Percentiles rank a stretch among this genome's conserved stretches.
Evolutionary conservation across 2,797 vertebrate species (phyloP).

Genomic region (Micromesistius poutassou): DNA sequence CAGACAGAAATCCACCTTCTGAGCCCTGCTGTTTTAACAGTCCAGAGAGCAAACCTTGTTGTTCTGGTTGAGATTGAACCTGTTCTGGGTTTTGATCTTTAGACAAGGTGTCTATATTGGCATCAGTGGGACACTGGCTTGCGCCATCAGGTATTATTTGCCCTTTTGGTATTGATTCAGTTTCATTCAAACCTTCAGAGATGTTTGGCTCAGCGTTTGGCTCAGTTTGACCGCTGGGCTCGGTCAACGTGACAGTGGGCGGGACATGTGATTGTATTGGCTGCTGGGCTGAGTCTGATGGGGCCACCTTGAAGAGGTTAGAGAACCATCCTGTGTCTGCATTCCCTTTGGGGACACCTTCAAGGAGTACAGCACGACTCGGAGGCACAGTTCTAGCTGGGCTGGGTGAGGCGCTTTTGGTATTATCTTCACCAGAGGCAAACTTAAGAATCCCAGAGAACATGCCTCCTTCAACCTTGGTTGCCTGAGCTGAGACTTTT

Average conservation of each 20-base stretch:
- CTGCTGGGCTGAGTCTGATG: slow-evolving; percentile 58
- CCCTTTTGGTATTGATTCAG: slow-evolving; percentile 31
- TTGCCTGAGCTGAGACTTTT: slow-evolving; percentile 55
- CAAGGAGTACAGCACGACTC: slow-evolving; percentile 61
- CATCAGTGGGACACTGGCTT: slow-evolving; percentile 6
- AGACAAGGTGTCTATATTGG: slow-evolving; percentile 24
- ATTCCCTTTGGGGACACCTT: slow-evolving; percentile 72
- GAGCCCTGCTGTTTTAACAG: slow-evolving; percentile 57
- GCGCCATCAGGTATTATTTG: slow-evolving; percentile 30
- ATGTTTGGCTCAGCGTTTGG: slow-evolving; percentile 31
- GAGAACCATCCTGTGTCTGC: slow-evolving; percentile 80
- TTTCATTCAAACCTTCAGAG: slow-evolving; percentile 21
- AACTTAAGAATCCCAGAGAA: slow-evolving; percentile 76
- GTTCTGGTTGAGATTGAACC: slow-evolving; percentile 27
- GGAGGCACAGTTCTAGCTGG: slow-evolving; percentile 52
- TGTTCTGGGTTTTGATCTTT: slow-evolving; percentile 25
- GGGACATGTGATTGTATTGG: slow-evolving; percentile 41
- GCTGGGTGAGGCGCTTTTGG: slow-evolving; percentile 33
- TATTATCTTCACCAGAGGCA: slow-evolving; percentile 66
- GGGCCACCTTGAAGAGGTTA: slow-evolving; percentile 72
- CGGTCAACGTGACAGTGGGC: slow-evolving; percentile 55
- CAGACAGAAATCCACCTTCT: slow-evolving; percentile 67
- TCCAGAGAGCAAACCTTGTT: slow-evolving; percentile 61
- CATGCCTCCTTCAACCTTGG: slow-evolving; percentile 67
- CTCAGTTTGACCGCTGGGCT: slow-evolving; percentile 49